Evolutionary conservation across 2,888 invertebrate species (phyloP).

Genomic region (Diarsia mendica): DNA sequence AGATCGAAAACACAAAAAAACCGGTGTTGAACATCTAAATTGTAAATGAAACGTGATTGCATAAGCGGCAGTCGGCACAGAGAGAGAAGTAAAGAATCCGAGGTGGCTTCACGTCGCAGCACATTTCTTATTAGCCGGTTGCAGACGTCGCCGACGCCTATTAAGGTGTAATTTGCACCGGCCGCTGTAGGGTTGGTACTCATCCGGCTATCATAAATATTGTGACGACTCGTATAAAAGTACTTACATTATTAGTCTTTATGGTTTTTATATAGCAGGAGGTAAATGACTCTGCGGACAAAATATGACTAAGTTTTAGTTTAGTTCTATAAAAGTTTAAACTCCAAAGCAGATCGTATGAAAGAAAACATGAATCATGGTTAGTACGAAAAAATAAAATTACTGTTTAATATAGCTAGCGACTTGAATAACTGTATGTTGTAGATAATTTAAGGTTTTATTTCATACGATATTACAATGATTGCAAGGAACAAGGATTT

Average conservation of each 20-base stretch:
- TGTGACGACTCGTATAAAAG: not conserved
- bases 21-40: conserved; percentile 50
- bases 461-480: too few species aligned
- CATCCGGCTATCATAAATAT: conserved; percentile 22
- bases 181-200: conserved; percentile 48
- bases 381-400: too few species aligned
- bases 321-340: too few species aligned
- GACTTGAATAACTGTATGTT: too few species aligned
- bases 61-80: conserved; percentile 40
- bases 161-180: conserved; percentile 59
- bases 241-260: not conserved
- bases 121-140: conserved; percentile 61
- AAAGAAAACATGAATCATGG: too few species aligned
- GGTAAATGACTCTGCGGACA: too few species aligned
- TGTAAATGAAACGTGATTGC: conserved; percentile 54
- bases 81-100: conserved; percentile 50
- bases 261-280: not conserved
- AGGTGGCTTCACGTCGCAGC: conserved; percentile 49
- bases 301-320: too few species aligned
- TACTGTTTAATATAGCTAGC: too few species aligned
- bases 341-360: too few species aligned
- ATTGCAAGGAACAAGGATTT: not conserved
- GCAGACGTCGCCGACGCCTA: conserved; percentile 48
- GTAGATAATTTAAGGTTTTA: too few species aligned
- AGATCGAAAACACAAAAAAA: conserved; percentile 15